Conservation (phyloP, 2,888 invertebrate species). For the Himalopsyche kuldschensis region DNA sequence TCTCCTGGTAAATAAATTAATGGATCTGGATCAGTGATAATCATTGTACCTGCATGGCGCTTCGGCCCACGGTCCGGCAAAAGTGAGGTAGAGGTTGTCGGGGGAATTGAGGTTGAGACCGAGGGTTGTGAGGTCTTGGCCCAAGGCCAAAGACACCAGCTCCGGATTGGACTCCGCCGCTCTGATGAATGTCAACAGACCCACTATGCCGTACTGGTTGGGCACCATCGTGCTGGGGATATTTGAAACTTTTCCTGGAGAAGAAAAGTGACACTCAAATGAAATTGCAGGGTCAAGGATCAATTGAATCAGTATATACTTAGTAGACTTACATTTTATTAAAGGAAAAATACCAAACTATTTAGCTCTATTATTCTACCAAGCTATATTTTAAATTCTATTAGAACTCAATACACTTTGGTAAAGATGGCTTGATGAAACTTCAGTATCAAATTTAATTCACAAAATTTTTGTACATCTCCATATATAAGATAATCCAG, state of each 20-base stretch:
- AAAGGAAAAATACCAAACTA: too few relatives aligned
- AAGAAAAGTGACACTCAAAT: constrained; percentile 24
- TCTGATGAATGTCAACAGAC: constrained; percentile 95
- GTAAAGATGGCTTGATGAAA: too few relatives aligned
- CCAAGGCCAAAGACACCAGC: constrained; percentile 93
- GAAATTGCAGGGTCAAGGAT: not conserved
- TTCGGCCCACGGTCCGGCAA: constrained; percentile 99
- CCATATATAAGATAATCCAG: too few relatives aligned
- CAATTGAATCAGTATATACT: too few relatives aligned
- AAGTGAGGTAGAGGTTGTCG: constrained; percentile 96
- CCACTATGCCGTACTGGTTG: constrained; percentile 99
- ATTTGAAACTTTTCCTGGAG: constrained; percentile 91
- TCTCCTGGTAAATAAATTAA: too few relatives aligned
- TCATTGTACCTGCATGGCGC: constrained; percentile 77
- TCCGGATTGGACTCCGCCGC: constrained; percentile 97
- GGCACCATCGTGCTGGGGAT: constrained; percentile 98
- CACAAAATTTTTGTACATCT: too few relatives aligned
- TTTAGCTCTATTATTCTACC: too few relatives aligned
- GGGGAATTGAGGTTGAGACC: constrained; percentile 98
- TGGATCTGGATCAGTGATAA: too few relatives aligned
- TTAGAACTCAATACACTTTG: too few relatives aligned
- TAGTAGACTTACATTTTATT: too few relatives aligned
- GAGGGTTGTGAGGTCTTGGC: constrained; percentile 96
- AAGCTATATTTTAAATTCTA: too few relatives aligned
- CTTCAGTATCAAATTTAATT: too few relatives aligned